phyloP scores from a whole-genome alignment of 2,888 invertebrate species.

The Hirtodrosophila histrioides region DNA sequence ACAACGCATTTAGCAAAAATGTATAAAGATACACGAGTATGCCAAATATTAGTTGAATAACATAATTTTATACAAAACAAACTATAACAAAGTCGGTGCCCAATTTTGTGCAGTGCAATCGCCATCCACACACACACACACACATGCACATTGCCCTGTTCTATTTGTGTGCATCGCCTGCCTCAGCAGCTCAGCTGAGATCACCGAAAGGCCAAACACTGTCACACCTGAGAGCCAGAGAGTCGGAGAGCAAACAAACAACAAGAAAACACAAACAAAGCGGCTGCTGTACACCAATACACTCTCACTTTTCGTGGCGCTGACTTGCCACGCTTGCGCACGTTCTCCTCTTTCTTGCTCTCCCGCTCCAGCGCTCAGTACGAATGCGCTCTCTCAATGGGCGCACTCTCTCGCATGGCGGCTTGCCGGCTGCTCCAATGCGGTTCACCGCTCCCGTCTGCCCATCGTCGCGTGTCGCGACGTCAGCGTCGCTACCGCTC shows the following conservation, averaged over 20 bases:
- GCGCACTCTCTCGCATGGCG: slow-evolving; percentile 1
- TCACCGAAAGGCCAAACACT: slow-evolving; percentile 21
- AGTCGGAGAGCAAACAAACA: slow-evolving; percentile 9
- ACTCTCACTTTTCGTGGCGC: slow-evolving; percentile 47
- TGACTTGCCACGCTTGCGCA: slow-evolving; percentile 47
- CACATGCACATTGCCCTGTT: slow-evolving; percentile 5
- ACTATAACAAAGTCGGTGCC: background rate
- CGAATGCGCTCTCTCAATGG: slow-evolving; percentile 1
- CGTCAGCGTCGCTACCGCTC: slow-evolving; percentile 24
- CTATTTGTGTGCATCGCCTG: slow-evolving; percentile 20
- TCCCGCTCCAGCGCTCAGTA: slow-evolving; percentile 4
- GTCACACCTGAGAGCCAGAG: slow-evolving; percentile 6
- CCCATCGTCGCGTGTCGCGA: no score
- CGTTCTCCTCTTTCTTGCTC: slow-evolving; percentile 17
- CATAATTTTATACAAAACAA: no score
- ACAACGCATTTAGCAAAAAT: background rate
- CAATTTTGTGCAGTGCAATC: slow-evolving; percentile 28
- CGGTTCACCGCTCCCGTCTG: slow-evolving; percentile 12
- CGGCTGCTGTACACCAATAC: slow-evolving; percentile 15
- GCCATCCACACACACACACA: slow-evolving; percentile 1
- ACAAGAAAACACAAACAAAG: slow-evolving; percentile 11
- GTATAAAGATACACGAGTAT: background rate
- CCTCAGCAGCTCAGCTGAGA: slow-evolving; percentile 24
- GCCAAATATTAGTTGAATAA: background rate
- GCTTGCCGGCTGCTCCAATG: slow-evolving; percentile 30